Conservation (phyloP, 2,797 vertebrate species). For the Psittacula derbiana region DNA sequence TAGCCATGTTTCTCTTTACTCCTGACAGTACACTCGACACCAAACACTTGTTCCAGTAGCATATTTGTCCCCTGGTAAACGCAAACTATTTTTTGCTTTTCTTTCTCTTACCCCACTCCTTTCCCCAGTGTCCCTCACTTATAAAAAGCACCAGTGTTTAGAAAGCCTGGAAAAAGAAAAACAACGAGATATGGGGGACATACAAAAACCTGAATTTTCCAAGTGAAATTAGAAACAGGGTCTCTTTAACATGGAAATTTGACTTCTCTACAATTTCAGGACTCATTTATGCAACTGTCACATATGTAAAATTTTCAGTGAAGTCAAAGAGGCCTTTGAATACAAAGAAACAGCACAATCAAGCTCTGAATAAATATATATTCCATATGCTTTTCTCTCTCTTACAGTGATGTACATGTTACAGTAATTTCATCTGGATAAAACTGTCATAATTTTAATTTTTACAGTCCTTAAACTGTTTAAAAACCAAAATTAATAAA, state of each 20-base stretch:
- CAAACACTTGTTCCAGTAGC: background rate
- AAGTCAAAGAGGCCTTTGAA: slow-evolving; percentile 47
- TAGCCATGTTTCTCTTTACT: slow-evolving; percentile 22
- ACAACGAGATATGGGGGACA: background rate
- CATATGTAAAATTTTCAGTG: slow-evolving; percentile 44
- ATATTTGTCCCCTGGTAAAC: slow-evolving; percentile 24
- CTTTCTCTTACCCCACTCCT: accelerated
- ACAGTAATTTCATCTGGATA: slow-evolving; percentile 38
- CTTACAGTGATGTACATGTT: background rate
- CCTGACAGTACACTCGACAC: background rate
- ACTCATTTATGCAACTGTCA: slow-evolving; percentile 47
- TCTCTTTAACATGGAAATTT: slow-evolving; percentile 54
- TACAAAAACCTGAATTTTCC: slow-evolving; percentile 15
- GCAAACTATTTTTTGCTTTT: background rate
- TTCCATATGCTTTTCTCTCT: slow-evolving; percentile 40
- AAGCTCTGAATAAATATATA: slow-evolving; percentile 48
- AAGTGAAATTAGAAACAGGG: slow-evolving; percentile 41
- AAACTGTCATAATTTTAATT: slow-evolving; percentile 24
- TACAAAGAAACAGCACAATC: slow-evolving; percentile 50
- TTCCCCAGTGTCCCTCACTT: background rate
- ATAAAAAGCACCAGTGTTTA: background rate
- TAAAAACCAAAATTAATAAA: slow-evolving; percentile 30
- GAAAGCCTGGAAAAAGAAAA: slow-evolving; percentile 28
- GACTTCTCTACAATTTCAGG: slow-evolving; percentile 43
- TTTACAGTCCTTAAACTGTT: background rate